These are phyloP conservation scores for Neolamprologus kungweensis DNA, from an alignment of 2,113 vertebrate genomes.

Conservation along the genomic window DNA sequence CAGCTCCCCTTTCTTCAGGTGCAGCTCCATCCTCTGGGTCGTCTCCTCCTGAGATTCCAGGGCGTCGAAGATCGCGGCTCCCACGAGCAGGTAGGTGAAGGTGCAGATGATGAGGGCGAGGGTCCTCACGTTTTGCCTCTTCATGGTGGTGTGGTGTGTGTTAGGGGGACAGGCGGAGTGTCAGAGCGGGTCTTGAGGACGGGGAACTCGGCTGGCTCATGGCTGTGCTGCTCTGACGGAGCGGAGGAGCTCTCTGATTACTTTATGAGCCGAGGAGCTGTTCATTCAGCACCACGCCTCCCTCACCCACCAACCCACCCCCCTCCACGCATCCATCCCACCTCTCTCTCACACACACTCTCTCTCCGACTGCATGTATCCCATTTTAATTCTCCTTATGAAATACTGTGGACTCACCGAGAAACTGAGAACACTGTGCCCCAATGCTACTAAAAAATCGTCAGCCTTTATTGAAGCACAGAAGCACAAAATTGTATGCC, in stretches of 20 bases:
- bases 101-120: conserved; percentile 90
- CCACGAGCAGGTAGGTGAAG: conserved; percentile 92
- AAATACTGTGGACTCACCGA: neutral
- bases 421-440: neutral
- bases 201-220: conserved; percentile 79
- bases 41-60: conserved; percentile 85
- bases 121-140: conserved; percentile 93
- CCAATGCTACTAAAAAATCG: neutral
- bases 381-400: neutral
- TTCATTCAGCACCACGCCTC: conserved; percentile 85
- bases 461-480: neutral
- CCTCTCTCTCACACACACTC: neutral
- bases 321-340: neutral
- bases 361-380: neutral
- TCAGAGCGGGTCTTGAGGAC: conserved; percentile 64
- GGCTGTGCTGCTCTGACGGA: conserved; percentile 65
- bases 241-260: conserved; percentile 32
- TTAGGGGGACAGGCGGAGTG: conserved; percentile 63
- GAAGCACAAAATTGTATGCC: neutral
- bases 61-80: conserved; percentile 90
- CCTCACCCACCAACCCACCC: neutral
- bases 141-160: conserved; percentile 72
- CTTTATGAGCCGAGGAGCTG: conserved; percentile 75
- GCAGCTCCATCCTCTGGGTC: conserved; percentile 68
- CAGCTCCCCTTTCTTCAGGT: conserved; percentile 70